Conservation (phyloP, 2,888 invertebrate genomes). For the Scaptodrosophila latifasciaeformis region DNA sequence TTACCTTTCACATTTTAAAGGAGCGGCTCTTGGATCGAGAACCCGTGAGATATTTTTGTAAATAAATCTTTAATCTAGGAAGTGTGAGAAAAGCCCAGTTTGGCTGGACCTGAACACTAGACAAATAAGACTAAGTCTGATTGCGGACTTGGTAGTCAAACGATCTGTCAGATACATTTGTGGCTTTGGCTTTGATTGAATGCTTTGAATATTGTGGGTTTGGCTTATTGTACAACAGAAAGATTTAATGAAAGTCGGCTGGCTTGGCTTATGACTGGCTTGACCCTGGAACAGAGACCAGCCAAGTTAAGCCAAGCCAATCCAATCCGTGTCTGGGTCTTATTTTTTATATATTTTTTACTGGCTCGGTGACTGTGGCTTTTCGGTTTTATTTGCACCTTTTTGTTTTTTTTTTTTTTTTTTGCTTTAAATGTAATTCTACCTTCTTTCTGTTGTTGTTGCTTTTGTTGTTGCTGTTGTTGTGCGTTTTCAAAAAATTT, state of each 20-base stretch:
- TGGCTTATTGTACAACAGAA: constrained; percentile 32
- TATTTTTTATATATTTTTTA: constrained; percentile 20
- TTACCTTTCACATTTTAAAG: constrained; percentile 47
- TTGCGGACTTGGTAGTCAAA: no score
- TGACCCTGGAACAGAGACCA: constrained; percentile 56
- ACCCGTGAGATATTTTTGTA: no score
- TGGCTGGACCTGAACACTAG: no score
- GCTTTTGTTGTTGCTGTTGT: background rate
- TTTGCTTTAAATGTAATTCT: constrained; percentile 1
- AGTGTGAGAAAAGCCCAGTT: no score
- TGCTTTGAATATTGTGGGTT: constrained; percentile 40
- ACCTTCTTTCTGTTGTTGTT: background rate
- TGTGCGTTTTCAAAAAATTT: background rate
- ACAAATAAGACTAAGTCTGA: no score
- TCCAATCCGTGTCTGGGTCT: constrained; percentile 31
- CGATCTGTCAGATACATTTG: constrained; percentile 12
- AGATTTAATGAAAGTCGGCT: constrained; percentile 46
- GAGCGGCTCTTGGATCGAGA: constrained; percentile 32
- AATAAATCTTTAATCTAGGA: no score
- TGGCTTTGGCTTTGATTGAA: constrained; percentile 4
- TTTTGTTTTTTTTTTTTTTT: background rate
- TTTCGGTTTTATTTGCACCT: constrained; percentile 3
- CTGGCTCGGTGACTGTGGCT: background rate
- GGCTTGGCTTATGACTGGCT: constrained; percentile 43
- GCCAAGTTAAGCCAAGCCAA: constrained; percentile 20